Evolutionary conservation across 1,140 invertebrate genomes (phyloP), one percentile per base, ranked within the genome.

Genomic region (Agrilus planipennis): DNA sequence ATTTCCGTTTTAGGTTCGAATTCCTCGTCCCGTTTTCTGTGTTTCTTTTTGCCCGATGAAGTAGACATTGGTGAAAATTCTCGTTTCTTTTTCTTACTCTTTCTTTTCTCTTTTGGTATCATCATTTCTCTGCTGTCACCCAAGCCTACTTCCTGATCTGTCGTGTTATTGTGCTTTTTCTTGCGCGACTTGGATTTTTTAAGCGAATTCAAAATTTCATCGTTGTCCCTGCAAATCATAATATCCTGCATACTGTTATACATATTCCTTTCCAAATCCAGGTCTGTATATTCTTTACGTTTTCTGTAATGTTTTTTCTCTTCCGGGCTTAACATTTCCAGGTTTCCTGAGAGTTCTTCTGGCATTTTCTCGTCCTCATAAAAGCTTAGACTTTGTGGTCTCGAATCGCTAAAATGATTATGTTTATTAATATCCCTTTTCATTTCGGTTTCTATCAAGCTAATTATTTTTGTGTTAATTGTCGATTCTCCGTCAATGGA

Each of bases 361-460:
- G 60, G 60, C 20, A 57, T 51, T 42, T 60, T 62, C 21, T 62
- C 60, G 22, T 62, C 60, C 37, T 62, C 60, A 37, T 62, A 62
- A 36, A 62, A 62, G 40, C 60, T 62, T 20, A 62, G 49, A 50
- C 60, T 62, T 45, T 62, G 60, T 1, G 60, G 60, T 9, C 60
- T 46, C 2, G 60, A 61, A 35, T 62, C 60, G 7, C 57, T 60
- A 37, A 62, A 62, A 44, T 60, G 57, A 0, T 52, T 49, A 41
- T 61, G 55, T 29, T 55, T 62, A 27, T 57, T 55, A 7, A 49
- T 47, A 36, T 61, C 57, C 27, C 52, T 70, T 42, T 69, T 70
- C 41, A 73, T 70, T 60, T 75, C 72, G 21, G 71, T 69, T 51
- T 73, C 72, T 32, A 73, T 70, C 47, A 73, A 66, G 21, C 67